Evolutionary conservation across 2,888 invertebrate species (phyloP), one percentile per base, ranked within the genome.

Genomic region (Anoncus sp.): DNA sequence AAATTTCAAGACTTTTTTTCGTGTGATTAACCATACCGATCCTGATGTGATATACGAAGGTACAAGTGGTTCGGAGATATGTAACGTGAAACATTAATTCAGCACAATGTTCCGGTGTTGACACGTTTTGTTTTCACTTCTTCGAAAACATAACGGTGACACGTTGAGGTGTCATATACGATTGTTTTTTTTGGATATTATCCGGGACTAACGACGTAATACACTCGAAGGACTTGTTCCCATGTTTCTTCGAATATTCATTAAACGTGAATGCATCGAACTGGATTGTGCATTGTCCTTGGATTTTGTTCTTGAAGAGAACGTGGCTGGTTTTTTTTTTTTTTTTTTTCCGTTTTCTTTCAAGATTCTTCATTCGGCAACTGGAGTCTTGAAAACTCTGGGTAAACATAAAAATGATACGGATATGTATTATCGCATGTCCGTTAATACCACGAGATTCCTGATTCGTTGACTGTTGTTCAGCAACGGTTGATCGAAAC

Each of bases 51-150:
- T 51, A 38, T 45, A 10, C n/a, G n/a, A n/a, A 59, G 51, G 20
- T 40, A 51, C 49, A 49, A 73, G 59, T 73, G 47, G 3, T 22
- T 38, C n/a, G 18, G 6, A 9, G n/a, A n/a, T n/a, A 20, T 74
- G 27, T 20, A 20, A 43, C 22, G 51, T 59, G 51, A 12, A 45
- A 18, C 6, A 12, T 38, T 18, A 20, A 27, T n/a, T n/a, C 24
- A 40, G 35, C 40, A 22, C 22, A 20, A 69, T 59, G 35, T 71
- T 76, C 20, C 51, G 53, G 55, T 72, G 55, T 40, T 62, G 49
- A 65, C 43, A 14, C n/a, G n/a, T n/a, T 35, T 62, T 31, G 14
- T 12, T 10, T 10, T 38, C 10, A 6, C 10, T 12, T 10, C 7
- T 12, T 12, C 38, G 38, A 10, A 10, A 4, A 38, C 38, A 6